These are phyloP conservation scores for Apantesis nais DNA, from an alignment of 2,888 invertebrate species.

Conservation along the genomic window DNA sequence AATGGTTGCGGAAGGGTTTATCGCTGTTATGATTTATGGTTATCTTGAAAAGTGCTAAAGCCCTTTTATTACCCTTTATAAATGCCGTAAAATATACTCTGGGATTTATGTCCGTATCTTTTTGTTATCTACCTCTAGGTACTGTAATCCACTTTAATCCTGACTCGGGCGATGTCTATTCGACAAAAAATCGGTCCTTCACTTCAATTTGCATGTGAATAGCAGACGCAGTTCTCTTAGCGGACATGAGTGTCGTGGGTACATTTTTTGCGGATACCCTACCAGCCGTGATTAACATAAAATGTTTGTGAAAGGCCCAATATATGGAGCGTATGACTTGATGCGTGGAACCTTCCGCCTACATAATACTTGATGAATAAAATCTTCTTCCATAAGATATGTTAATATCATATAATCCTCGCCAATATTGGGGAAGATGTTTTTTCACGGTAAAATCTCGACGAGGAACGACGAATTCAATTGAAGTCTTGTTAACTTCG, in stretches of 20 bases:
- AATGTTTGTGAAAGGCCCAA: constrained; percentile 66
- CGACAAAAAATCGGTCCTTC: constrained; percentile 70
- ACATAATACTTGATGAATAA: constrained; percentile 50
- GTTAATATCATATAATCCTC: constrained; percentile 42
- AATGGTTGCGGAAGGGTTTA: constrained; percentile 48
- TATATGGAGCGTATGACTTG: constrained; percentile 57
- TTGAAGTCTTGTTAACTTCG: constrained; percentile 31
- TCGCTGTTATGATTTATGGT: constrained; percentile 56
- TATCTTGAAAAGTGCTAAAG: constrained; percentile 59
- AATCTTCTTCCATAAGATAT: constrained; percentile 47
- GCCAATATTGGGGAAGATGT: constrained; percentile 25
- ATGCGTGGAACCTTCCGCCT: constrained; percentile 51
- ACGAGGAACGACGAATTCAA: constrained; percentile 23
- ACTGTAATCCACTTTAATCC: constrained; percentile 60
- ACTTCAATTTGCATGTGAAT: constrained; percentile 71
- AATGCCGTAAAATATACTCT: constrained; percentile 57
- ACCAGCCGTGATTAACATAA: constrained; percentile 70
- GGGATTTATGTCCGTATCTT: constrained; percentile 60
- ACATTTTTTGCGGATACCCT: constrained; percentile 61
- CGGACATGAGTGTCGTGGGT: constrained; percentile 56
- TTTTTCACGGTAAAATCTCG: constrained; percentile 30
- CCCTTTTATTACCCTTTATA: constrained; percentile 55
- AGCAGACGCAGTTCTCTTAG: constrained; percentile 58
- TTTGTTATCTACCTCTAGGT: constrained; percentile 59
- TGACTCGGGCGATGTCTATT: constrained; percentile 58